A percentile compares a stretch with the other conserved stretches of the same genome.
These are phyloP conservation scores for Discoglossus pictus DNA, from an alignment of 2,797 vertebrate genomes.

Conservation along the genomic window DNA sequence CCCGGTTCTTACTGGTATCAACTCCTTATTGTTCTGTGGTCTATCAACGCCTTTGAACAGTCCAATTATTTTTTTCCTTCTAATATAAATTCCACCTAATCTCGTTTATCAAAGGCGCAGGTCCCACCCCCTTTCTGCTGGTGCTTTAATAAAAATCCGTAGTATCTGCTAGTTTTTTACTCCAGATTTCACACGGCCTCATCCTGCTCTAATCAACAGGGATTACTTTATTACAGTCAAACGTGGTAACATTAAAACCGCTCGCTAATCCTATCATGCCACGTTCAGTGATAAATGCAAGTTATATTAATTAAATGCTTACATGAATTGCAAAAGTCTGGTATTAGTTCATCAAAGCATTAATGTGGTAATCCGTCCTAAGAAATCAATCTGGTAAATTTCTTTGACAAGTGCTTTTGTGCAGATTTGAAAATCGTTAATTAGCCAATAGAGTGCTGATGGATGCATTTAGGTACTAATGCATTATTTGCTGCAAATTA, in stretches of 20 bases:
- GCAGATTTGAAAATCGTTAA: background rate
- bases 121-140: background rate
- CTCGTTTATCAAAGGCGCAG: background rate
- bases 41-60: too few species aligned
- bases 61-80: background rate
- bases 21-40: too few species aligned
- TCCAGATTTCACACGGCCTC: background rate
- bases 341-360: constrained; percentile 16
- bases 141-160: too few species aligned
- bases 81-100: background rate
- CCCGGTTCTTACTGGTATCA: too few species aligned
- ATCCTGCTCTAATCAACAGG: background rate
- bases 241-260: background rate
- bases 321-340: background rate
- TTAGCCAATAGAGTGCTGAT: constrained; percentile 7
- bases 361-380: constrained; percentile 17
- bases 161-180: too few species aligned
- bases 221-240: background rate
- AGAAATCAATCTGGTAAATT: constrained; percentile 13
- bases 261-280: background rate
- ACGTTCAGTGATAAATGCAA: constrained; percentile 1
- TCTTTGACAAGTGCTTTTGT: constrained; percentile 9
- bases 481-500: too few species aligned
- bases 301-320: constrained; percentile 20
- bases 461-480: too few species aligned